Evolutionary conservation across 2,113 vertebrate genomes (phyloP), one percentile per base, ranked within the genome.

Genomic region (Syngnathoides biaculeatus): DNA sequence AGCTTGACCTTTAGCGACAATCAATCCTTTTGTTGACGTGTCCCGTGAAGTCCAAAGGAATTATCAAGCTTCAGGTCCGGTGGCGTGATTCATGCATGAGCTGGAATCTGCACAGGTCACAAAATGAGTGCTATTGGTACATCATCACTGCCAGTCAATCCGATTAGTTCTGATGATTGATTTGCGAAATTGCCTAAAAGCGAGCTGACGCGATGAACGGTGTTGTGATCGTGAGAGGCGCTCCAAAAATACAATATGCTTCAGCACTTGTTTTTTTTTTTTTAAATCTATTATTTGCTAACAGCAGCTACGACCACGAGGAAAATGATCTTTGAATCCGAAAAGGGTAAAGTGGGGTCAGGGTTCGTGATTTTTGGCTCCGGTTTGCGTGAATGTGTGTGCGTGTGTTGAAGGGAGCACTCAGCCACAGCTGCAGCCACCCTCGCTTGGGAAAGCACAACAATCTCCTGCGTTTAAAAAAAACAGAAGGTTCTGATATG

Each of bases 401-500:
- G 26, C 71, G 56, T 75, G 67, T 62, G 30, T 57, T 47, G 69
- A 78, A 67, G 73, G 67, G 68, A 71, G 79, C 80, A 83, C 73
- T 84, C 80, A 73, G 68, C 60, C 83, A 71, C 80, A 85, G 85
- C 83, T 87, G 81, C 82, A 86, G 78, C 80, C 82, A 76, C 69
- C 74, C 69, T 80, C 73, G 75, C 80, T 79, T 84, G 80, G 77
- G 75, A 79, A 82, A 86, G 74, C 84, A 81, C 75, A 68, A 74
- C 80, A 69, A 81, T 81, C 78, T 74, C 78, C 79, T 77, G 77
- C 73, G 79, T n/a, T n/a, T 79, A 35, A 79, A 68, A 79, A 68
- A 86, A 85, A 61, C 83, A 88, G 79, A 86, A 80, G 86, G 83
- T 86, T 88, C 74, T 83, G 83, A 84, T 86, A 77, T 86, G 87